Percentiles rank a stretch among this genome's conserved stretches.
phyloP scores from a whole-genome alignment of 2,113 vertebrate species.

The Physeter macrocephalus region DNA sequence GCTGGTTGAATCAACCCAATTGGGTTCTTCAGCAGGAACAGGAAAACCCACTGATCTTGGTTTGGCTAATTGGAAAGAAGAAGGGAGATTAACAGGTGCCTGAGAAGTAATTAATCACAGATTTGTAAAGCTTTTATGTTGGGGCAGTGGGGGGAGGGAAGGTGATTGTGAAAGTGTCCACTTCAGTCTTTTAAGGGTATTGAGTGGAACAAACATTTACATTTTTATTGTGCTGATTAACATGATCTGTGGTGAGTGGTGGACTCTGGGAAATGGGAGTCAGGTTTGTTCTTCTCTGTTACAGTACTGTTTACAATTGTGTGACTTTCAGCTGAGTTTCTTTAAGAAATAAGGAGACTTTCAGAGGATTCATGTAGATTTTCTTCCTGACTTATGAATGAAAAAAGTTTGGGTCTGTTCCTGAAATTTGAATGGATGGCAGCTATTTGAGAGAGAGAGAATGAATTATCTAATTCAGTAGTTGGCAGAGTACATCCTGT shows the following conservation, averaged over 20 bases:
- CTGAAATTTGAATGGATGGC: not conserved
- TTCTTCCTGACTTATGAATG: not conserved
- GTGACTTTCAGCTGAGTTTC: not conserved
- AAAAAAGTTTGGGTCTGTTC: not conserved
- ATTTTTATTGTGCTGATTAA: not conserved
- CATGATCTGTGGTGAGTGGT: not conserved
- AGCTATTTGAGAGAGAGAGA: not conserved
- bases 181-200: not conserved
- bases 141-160: not conserved
- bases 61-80: constrained; percentile 20
- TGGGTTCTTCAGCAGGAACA: not conserved
- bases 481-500: not conserved
- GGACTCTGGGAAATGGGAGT: not conserved
- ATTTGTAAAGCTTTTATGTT: not conserved
- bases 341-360: not conserved
- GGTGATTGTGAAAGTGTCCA: constrained; percentile 24
- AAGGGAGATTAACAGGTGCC: constrained; percentile 12
- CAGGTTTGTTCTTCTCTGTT: not conserved
- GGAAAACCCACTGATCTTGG: not conserved
- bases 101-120: constrained; percentile 4
- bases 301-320: not conserved
- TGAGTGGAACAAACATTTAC: not conserved
- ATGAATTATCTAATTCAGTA: not conserved
- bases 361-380: not conserved
- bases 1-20: not conserved